A percentile compares a stretch with the other conserved stretches of the same genome.
Conservation (phyloP, 2,888 invertebrate species). For the Lasioglossum morio region DNA sequence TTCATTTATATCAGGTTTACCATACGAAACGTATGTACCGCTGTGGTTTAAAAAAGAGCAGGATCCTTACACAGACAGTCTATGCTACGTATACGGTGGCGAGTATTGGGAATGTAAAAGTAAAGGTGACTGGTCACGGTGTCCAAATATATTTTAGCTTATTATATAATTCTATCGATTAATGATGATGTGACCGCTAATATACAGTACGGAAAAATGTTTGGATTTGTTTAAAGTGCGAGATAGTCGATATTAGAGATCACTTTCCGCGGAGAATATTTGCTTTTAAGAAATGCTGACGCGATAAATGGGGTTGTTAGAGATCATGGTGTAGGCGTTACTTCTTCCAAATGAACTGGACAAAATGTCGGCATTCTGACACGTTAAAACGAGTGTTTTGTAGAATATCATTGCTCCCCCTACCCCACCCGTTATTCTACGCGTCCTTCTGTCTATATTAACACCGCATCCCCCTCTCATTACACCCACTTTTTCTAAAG, state of each 20-base stretch:
- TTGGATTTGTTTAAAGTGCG: constrained; percentile 66
- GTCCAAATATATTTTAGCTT: constrained; percentile 94
- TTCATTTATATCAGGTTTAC: constrained; percentile 85
- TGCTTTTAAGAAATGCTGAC: constrained; percentile 64
- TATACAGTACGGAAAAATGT: constrained; percentile 61
- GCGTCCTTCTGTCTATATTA: constrained; percentile 49
- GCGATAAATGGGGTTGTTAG: constrained; percentile 67
- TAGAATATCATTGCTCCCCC: constrained; percentile 52
- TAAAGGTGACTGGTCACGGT: constrained; percentile 94
- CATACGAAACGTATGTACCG: constrained; percentile 91
- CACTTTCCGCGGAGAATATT: constrained; percentile 54
- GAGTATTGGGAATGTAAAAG: constrained; percentile 97
- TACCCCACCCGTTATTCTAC: constrained; percentile 37
- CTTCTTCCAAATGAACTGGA: constrained; percentile 69
- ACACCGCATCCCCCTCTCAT: constrained; percentile 45
- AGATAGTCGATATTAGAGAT: constrained; percentile 64
- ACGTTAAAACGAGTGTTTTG: constrained; percentile 54
- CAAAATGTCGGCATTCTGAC: constrained; percentile 59
- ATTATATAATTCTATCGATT: constrained; percentile 67
- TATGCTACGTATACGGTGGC: constrained; percentile 93
- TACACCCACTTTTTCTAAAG: constrained; percentile 48
- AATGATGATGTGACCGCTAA: constrained; percentile 67
- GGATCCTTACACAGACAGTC: constrained; percentile 89
- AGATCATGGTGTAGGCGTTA: constrained; percentile 62
- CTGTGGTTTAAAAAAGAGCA: constrained; percentile 95